Conservation (phyloP, 2,888 invertebrate genomes). For the Seira sanloemensis region DNA sequence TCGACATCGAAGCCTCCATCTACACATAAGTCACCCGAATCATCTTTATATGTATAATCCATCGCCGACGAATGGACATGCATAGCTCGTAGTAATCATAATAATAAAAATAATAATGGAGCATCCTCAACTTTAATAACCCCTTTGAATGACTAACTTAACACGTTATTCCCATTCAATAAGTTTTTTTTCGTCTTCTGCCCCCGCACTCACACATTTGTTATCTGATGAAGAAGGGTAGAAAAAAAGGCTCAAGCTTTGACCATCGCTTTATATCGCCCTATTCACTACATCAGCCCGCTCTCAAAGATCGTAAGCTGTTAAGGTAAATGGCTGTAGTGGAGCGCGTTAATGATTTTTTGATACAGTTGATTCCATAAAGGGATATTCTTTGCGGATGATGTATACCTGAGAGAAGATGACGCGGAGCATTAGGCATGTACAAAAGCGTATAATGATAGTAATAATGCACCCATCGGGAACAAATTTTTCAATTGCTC, state of each 20-base stretch:
- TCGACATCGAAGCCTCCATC: constrained; percentile 18
- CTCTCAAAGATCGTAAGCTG: too few relatives aligned
- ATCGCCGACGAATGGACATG: neutral
- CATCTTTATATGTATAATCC: constrained; percentile 21
- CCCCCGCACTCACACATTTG: constrained; percentile 56
- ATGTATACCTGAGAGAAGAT: constrained; percentile 46
- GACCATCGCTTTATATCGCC: neutral
- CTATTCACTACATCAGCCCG: neutral
- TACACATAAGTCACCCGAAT: constrained; percentile 24
- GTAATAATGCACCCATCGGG: constrained; percentile 62
- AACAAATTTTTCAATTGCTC: constrained; percentile 55
- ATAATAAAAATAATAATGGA: constrained; percentile 45
- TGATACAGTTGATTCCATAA: constrained; percentile 59
- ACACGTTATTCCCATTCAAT: constrained; percentile 61
- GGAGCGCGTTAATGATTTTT: constrained; percentile 63
- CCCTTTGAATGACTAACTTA: constrained; percentile 54
- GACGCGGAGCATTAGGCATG: constrained; percentile 58
- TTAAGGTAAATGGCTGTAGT: neutral
- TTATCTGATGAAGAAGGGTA: constrained; percentile 36
- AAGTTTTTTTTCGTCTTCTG: constrained; percentile 37
- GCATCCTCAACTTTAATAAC: constrained; percentile 55
- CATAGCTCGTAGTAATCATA: constrained; percentile 1
- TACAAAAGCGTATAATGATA: constrained; percentile 55
- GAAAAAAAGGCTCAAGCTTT: neutral
- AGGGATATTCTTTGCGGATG: constrained; percentile 52